These are phyloP conservation scores for Galaxias olidus DNA, from an alignment of 2,797 vertebrate genomes.

Conservation along the genomic window DNA sequence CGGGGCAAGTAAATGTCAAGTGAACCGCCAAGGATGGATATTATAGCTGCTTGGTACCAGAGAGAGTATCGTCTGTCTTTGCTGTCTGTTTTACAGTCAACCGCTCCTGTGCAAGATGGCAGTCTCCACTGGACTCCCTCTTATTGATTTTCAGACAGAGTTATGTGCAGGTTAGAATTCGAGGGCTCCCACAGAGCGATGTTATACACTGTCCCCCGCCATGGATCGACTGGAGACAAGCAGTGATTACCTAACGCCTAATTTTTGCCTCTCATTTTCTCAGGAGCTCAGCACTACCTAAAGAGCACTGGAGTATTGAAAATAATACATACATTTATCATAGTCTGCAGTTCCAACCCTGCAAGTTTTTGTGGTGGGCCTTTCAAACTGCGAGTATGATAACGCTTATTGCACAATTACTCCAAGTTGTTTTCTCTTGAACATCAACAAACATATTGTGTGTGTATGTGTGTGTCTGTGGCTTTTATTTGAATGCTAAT, in stretches of 20 bases:
- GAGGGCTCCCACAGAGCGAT: slow-evolving; percentile 39
- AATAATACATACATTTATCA: slow-evolving; percentile 12
- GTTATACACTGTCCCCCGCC: slow-evolving; percentile 28
- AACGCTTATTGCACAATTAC: not conserved
- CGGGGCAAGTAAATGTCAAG: slow-evolving; percentile 91
- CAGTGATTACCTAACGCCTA: slow-evolving; percentile 34
- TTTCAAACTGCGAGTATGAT: not conserved
- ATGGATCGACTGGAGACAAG: slow-evolving; percentile 39
- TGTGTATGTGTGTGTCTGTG: no score
- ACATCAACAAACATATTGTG: no score
- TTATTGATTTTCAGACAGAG: slow-evolving; percentile 74
- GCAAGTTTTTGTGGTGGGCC: not conserved
- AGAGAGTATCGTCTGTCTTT: slow-evolving; percentile 80
- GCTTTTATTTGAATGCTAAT: no score
- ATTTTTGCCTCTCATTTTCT: slow-evolving; percentile 12
- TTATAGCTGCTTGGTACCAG: slow-evolving; percentile 86
- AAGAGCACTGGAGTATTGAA: slow-evolving; percentile 17
- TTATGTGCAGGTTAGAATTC: slow-evolving; percentile 52
- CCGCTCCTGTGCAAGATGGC: slow-evolving; percentile 76
- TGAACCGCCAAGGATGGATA: slow-evolving; percentile 88
- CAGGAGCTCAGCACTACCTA: slow-evolving; percentile 34
- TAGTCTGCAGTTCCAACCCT: not conserved
- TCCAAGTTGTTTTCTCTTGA: not conserved
- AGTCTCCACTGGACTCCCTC: slow-evolving; percentile 71
- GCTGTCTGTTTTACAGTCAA: slow-evolving; percentile 81